Conservation (phyloP, 2,888 invertebrate species). For the Lasioglossum leucozonium region DNA sequence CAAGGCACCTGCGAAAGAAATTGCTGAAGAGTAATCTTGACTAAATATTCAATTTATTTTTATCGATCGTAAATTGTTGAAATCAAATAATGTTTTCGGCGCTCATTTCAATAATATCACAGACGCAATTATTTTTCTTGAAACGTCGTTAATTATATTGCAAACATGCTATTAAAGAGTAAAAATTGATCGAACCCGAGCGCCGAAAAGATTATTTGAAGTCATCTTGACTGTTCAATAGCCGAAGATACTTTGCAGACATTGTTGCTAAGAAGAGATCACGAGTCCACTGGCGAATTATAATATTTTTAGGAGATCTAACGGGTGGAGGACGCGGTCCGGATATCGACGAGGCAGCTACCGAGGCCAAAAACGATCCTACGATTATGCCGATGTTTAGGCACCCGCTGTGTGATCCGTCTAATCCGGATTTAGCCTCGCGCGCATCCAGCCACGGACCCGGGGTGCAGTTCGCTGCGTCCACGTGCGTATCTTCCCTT, state of each 20-base stretch:
- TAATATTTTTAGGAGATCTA: constrained; percentile 65
- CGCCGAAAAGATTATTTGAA: too few relatives aligned
- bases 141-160: too few relatives aligned
- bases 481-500: constrained; percentile 56
- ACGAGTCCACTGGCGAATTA: constrained; percentile 50
- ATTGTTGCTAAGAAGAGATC: not conserved
- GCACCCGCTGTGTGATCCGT: constrained; percentile 76
- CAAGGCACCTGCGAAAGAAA: not conserved
- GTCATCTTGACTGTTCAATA: not conserved
- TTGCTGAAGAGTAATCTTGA: not conserved
- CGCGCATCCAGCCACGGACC: constrained; percentile 35
- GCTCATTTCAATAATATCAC: too few relatives aligned
- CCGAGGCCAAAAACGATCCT: constrained; percentile 37
- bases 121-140: too few relatives aligned
- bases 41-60: too few relatives aligned
- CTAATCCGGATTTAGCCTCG: constrained; percentile 72
- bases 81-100: too few relatives aligned
- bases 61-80: too few relatives aligned
- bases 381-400: constrained; percentile 75
- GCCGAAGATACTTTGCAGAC: not conserved
- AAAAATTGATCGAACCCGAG: too few relatives aligned
- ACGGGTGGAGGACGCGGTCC: constrained; percentile 51
- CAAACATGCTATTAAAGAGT: too few relatives aligned
- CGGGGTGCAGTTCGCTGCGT: constrained; percentile 52
- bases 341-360: constrained; percentile 52